phyloP scores from a whole-genome alignment of 2,113 vertebrate genomes.

The Lophius piscatorius region DNA sequence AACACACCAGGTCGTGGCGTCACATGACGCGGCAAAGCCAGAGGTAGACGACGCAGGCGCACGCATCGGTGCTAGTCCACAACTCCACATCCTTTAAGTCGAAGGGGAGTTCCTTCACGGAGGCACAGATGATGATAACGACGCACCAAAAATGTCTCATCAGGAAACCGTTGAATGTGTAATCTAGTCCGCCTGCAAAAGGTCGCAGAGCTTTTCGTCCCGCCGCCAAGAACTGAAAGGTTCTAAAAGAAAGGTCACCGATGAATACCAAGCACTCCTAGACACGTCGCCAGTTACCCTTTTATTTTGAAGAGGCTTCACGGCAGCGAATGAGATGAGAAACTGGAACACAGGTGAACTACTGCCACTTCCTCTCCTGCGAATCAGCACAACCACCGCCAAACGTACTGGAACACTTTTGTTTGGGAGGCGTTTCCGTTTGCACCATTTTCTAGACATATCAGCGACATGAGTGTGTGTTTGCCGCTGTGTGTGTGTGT shows the following conservation, averaged over 20 bases:
- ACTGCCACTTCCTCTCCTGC: conserved; percentile 1
- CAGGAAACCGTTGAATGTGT: conserved; percentile 19
- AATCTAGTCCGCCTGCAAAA: too few relatives aligned
- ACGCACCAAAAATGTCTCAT: conserved; percentile 39
- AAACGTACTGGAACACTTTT: conserved; percentile 45
- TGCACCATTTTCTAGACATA: conserved; percentile 66
- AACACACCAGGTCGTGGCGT: conserved; percentile 44
- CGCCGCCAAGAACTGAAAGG: neutral
- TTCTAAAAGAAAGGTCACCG: neutral
- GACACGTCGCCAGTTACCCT: conserved; percentile 9
- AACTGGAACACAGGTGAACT: conserved; percentile 29
- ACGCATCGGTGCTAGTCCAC: conserved; percentile 61
- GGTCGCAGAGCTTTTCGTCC: conserved; percentile 4
- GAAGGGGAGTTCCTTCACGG: conserved; percentile 37
- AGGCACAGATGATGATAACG: conserved; percentile 20
- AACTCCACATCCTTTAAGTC: conserved; percentile 27
- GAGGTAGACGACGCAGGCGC: conserved; percentile 48
- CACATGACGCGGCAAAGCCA: conserved; percentile 38
- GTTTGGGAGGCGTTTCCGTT: conserved; percentile 13
- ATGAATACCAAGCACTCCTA: neutral
- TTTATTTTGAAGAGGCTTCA: conserved; percentile 39
- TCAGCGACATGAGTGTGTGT: conserved; percentile 54
- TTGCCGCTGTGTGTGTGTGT: conserved; percentile 18
- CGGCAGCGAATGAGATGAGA: conserved; percentile 12
- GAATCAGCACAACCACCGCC: conserved; percentile 23